phyloP scores from a whole-genome alignment of 2,797 vertebrate species.

The Novumbra hubbsi region DNA sequence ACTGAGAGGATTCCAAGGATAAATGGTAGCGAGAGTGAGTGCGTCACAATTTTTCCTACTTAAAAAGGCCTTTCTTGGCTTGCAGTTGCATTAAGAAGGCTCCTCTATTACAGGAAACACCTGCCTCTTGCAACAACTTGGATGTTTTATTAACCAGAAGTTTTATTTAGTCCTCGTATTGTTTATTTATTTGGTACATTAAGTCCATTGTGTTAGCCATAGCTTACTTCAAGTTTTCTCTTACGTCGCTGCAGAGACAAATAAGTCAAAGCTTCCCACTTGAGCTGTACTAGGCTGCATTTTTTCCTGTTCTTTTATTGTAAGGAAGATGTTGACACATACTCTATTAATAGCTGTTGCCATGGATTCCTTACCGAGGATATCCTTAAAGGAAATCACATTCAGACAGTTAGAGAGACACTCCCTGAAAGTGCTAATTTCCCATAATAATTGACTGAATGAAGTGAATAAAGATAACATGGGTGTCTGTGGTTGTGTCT shows the following conservation, averaged over 20 bases:
- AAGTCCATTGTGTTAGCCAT: not conserved
- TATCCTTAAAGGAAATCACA: conserved; percentile 16
- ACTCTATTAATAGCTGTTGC: conserved; percentile 18
- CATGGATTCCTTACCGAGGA: conserved; percentile 17
- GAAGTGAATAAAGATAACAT: not conserved
- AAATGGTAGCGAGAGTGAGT: not conserved
- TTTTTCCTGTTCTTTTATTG: conserved; percentile 5
- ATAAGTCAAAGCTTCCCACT: conserved; percentile 9
- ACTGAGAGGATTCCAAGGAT: not conserved
- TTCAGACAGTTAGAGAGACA: conserved; percentile 12
- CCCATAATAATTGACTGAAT: not conserved
- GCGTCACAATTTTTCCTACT: not conserved
- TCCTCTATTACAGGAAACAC: conserved; percentile 1
- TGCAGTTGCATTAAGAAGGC: not conserved
- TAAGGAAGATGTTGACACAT: conserved; percentile 8
- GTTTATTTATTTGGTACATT: not conserved
- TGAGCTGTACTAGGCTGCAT: not conserved
- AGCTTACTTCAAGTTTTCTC: not conserved
- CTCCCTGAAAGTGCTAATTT: not conserved
- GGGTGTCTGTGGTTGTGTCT: not conserved
- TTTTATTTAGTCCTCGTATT: not conserved
- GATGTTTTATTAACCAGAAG: not conserved
- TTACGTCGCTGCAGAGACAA: not conserved
- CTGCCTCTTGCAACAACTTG: not conserved
- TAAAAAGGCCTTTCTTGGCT: not conserved